A percentile compares a stretch with the other conserved stretches of the same genome.
Conservation (phyloP, 2,888 invertebrate species). For the Hirtodrosophila histrioides region DNA sequence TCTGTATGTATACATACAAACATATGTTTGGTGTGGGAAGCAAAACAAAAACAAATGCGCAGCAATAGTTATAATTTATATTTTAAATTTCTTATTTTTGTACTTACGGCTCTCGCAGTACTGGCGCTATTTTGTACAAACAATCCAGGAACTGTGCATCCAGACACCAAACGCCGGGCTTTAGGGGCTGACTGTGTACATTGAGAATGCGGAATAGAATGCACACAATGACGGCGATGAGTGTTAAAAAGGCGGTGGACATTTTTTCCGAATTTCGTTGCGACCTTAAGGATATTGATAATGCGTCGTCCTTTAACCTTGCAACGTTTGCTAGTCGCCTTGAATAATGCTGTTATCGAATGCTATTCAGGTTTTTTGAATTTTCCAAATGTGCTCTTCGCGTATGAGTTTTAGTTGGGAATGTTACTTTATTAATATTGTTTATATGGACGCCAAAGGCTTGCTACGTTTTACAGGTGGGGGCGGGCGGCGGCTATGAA, state of each 20-base stretch:
- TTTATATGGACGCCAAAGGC: conserved; percentile 17
- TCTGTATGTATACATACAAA: conserved; percentile 6
- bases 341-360: conserved; percentile 1
- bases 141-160: conserved; percentile 91
- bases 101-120: conserved; percentile 93
- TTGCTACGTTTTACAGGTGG: conserved; percentile 33
- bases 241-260: conserved; percentile 92
- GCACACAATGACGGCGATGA: conserved; percentile 92
- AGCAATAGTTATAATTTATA: conserved; percentile 7
- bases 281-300: conserved; percentile 11
- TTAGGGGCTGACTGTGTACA: conserved; percentile 92
- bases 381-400: conserved; percentile 1
- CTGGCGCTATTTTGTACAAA: conserved; percentile 91
- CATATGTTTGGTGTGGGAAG: conserved; percentile 11
- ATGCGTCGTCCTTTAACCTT: conserved; percentile 22
- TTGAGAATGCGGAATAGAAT: conserved; percentile 93
- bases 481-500: conserved; percentile 14
- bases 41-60: conserved; percentile 30
- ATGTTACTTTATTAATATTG: conserved; percentile 1
- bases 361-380: background rate
- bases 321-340: conserved; percentile 1
- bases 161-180: conserved; percentile 90
- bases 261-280: conserved; percentile 83
- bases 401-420: background rate
- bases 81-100: conserved; percentile 1